Evolutionary conservation across 2,797 vertebrate species (phyloP).

Genomic region (Syngnathus rostellatus): DNA sequence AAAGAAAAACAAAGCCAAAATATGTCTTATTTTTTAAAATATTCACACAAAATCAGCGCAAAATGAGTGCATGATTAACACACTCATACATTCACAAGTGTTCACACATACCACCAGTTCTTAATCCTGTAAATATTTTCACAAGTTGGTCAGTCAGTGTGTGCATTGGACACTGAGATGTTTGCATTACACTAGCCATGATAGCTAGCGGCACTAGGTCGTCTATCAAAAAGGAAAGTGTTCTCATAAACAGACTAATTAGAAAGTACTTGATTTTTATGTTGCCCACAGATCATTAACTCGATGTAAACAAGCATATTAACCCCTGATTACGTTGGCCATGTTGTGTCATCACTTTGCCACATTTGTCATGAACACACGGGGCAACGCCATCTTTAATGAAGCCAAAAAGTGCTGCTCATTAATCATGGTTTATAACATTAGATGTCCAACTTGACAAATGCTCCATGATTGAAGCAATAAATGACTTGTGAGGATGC

Average conservation of each 20-base stretch:
- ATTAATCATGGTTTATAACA: constrained; percentile 35
- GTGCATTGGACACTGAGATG: constrained; percentile 56
- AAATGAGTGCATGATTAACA: background rate
- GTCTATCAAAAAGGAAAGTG: constrained; percentile 59
- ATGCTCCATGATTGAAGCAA: constrained; percentile 8
- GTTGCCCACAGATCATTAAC: constrained; percentile 61
- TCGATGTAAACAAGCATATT: constrained; percentile 65
- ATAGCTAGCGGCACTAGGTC: constrained; percentile 47
- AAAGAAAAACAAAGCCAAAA: background rate
- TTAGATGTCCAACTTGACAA: background rate
- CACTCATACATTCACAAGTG: background rate
- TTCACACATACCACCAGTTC: constrained; percentile 8
- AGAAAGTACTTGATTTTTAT: constrained; percentile 61
- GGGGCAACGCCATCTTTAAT: constrained; percentile 17
- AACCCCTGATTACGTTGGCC: constrained; percentile 61
- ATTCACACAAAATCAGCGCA: background rate
- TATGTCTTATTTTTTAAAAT: background rate
- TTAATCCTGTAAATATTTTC: constrained; percentile 79
- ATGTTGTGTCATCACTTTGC: constrained; percentile 34
- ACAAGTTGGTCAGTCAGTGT: constrained; percentile 68
- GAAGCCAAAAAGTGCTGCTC: constrained; percentile 20
- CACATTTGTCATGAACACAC: background rate
- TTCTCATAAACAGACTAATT: constrained; percentile 68
- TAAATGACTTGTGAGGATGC: constrained; percentile 10
- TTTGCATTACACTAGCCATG: constrained; percentile 57